phyloP scores from a whole-genome alignment of 1,140 invertebrate species.

The Anoplophora glabripennis region DNA sequence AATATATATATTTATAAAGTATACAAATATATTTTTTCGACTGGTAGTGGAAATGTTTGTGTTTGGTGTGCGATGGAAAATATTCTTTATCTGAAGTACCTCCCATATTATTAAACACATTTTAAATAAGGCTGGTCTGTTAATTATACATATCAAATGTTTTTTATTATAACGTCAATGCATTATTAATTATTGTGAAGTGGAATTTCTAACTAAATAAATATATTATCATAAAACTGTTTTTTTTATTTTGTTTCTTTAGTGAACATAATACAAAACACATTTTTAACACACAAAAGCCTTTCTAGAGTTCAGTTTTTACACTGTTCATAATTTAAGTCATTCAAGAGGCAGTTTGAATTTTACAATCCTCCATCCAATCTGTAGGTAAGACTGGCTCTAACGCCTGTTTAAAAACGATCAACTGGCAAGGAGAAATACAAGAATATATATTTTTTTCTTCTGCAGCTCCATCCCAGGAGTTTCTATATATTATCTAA shows the following conservation, averaged over 20 bases:
- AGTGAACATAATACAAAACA: background rate
- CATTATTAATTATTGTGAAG: conserved; percentile 31
- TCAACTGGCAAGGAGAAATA: conserved; percentile 50
- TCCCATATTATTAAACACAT: conserved; percentile 26
- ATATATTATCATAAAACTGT: conserved; percentile 21
- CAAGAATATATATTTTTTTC: conserved; percentile 53
- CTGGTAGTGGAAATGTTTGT: conserved; percentile 35
- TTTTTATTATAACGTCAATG: conserved; percentile 30
- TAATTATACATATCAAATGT: conserved; percentile 39
- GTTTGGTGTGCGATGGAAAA: conserved; percentile 35
- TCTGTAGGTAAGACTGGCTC: conserved; percentile 52
- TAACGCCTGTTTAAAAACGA: conserved; percentile 48
- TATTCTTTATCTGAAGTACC: conserved; percentile 24
- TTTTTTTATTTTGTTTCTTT: background rate
- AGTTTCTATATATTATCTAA: conserved; percentile 34
- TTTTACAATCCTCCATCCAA: conserved; percentile 54
- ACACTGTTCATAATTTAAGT: background rate
- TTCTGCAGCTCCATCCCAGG: conserved; percentile 47
- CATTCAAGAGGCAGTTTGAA: background rate
- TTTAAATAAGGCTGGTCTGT: conserved; percentile 38
- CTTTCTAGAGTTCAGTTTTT: too few relatives aligned
- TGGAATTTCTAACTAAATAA: conserved; percentile 39
- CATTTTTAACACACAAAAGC: background rate
- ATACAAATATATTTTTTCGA: conserved; percentile 44
- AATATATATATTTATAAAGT: conserved; percentile 29